Base-by-base conservation (phyloP, 2,888 invertebrate genomes). In the Caenorhabditis sp. region DNA sequence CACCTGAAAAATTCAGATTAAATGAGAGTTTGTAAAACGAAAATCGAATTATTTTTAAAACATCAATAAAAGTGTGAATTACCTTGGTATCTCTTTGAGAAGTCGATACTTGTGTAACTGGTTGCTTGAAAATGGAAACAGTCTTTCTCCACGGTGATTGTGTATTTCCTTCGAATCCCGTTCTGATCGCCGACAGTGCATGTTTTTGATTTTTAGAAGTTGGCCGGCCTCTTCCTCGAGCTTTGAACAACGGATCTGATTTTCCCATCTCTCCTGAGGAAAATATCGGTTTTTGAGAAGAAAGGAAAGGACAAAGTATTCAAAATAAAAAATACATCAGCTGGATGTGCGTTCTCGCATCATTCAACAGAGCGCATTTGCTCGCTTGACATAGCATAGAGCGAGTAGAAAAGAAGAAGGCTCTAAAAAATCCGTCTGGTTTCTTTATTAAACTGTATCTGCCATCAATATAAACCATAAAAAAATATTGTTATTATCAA, bases 81-180 rank as follows among this genome's bases (percentile, higher is more conserved):
- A 69, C 71, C 21, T 57, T 63, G 0, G 65, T 27, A 4, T 62
- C 72, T 1, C 31, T 23, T n/a, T 65, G 43, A 14, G 72, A 43
- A 0, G 72, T 67, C 1, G 72, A 65, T 0, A 72, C 65, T 49
- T 65, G 62, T 20, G 72, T 68, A 4, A 72, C 65, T 25, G 64
- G 67, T 50, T 68, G 64, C 7, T 63, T 58, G 56, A 72, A 72
- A 26, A 65, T 65, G 14, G 64, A 59, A 31, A 59, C 38, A 25
- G 26, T n/a, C 25, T 49, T 59, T 23, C 59, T 43, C n/a, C 49
- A 17, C 74, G 97, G 97, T 59, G 96, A 93, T 63, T 95, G 93
- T 77, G 97, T 89, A 14, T 94, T 94, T 12, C 94, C 92, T 89
- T 97, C 97, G 54, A 81, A 78, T 26, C 80, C 79, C 26, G 75